Percentiles rank a stretch among this genome's conserved stretches.
Conservation (phyloP, 2,888 invertebrate species). For the Hypena proboscidalis region DNA sequence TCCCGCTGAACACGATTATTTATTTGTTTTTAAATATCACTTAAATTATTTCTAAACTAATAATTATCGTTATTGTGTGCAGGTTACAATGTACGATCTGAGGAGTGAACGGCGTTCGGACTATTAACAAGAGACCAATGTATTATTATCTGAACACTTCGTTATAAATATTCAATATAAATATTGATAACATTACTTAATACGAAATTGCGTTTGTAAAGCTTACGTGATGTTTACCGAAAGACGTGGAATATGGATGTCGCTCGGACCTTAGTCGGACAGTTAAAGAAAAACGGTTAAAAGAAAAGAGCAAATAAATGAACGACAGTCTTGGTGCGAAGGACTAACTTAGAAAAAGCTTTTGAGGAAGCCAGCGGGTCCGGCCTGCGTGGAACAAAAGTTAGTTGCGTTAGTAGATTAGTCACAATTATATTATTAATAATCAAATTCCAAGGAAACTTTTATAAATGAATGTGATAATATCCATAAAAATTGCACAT, state of each 20-base stretch:
- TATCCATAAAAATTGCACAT: no score
- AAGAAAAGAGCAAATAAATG: slow-evolving; percentile 75
- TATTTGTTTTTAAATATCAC: slow-evolving; percentile 72
- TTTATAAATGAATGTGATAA: no score
- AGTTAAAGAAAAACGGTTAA: slow-evolving; percentile 65
- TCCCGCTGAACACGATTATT: slow-evolving; percentile 82
- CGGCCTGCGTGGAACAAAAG: slow-evolving; percentile 88
- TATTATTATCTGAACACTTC: slow-evolving; percentile 81
- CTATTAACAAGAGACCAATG: slow-evolving; percentile 65
- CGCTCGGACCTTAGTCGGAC: slow-evolving; percentile 68
- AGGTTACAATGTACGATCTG: slow-evolving; percentile 67
- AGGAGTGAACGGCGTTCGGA: slow-evolving; percentile 53
- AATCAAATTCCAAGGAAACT: no score
- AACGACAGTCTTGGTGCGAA: slow-evolving; percentile 84
- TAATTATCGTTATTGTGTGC: slow-evolving; percentile 79
- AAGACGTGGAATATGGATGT: slow-evolving; percentile 69
- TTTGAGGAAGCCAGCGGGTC: slow-evolving; percentile 97
- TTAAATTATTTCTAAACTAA: slow-evolving; percentile 80
- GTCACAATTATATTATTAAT: slow-evolving; percentile 4
- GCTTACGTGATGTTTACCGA: slow-evolving; percentile 61
- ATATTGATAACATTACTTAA: slow-evolving; percentile 56
- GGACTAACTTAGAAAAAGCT: slow-evolving; percentile 94
- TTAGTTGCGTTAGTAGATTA: slow-evolving; percentile 53
- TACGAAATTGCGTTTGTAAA: slow-evolving; percentile 70
- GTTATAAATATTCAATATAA: slow-evolving; percentile 69